A percentile compares a stretch with the other conserved stretches of the same genome.
These are phyloP conservation scores for Copsychus sechellarum DNA, from an alignment of 2,113 vertebrate species.

Conservation along the genomic window DNA sequence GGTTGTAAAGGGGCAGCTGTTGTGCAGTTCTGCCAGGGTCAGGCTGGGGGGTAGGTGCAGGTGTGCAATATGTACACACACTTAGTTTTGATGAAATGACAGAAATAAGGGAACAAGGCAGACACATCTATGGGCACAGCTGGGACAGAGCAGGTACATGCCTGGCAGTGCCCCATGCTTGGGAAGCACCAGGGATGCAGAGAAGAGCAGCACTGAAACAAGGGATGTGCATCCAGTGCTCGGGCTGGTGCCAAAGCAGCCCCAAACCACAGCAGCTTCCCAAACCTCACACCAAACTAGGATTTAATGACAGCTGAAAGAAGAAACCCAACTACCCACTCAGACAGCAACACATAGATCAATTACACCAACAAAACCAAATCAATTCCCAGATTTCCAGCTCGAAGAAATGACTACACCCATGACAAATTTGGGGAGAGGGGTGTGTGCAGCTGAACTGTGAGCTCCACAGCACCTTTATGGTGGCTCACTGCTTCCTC, in stretches of 20 bases:
- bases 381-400: not conserved
- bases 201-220: not conserved
- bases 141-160: not conserved
- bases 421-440: not conserved
- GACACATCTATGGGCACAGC: fast-evolving
- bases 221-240: fast-evolving
- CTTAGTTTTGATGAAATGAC: not conserved
- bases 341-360: not conserved
- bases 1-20: not conserved
- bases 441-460: fast-evolving
- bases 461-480: not conserved
- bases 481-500: not conserved
- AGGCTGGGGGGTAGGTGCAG: not conserved
- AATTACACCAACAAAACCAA: not conserved
- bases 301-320: not conserved
- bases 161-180: fast-evolving
- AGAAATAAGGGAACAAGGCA: not conserved
- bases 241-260: not conserved
- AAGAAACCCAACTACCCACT: fast-evolving
- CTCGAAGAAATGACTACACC: not conserved
- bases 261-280: not conserved
- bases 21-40: not conserved
- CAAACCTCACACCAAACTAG: not conserved
- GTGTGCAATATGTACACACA: not conserved
- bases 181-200: not conserved